phyloP scores from a whole-genome alignment of 2,888 invertebrate species.

The Nemotelus pantherinus region DNA sequence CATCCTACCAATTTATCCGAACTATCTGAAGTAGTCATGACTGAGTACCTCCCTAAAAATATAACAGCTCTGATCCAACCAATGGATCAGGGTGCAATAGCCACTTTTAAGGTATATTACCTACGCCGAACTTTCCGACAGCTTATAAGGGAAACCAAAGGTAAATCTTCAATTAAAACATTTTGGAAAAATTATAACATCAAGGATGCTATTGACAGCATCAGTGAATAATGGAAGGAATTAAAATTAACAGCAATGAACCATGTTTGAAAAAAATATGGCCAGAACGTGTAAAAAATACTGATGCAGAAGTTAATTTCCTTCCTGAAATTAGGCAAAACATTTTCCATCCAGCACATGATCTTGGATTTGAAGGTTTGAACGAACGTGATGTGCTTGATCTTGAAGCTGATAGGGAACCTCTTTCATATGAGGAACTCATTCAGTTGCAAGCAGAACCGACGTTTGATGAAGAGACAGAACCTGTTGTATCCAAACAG shows the following conservation, averaged over 20 bases:
- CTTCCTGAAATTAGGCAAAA: slow-evolving; percentile 52
- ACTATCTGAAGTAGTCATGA: slow-evolving; percentile 31
- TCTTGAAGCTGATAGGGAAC: slow-evolving; percentile 53
- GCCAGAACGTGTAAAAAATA: slow-evolving; percentile 53
- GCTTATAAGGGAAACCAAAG: slow-evolving; percentile 39
- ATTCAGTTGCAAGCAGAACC: slow-evolving; percentile 52
- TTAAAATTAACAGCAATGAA: slow-evolving; percentile 53
- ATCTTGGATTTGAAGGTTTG: slow-evolving; percentile 52
- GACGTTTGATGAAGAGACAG: slow-evolving; percentile 51
- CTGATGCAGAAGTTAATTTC: slow-evolving; percentile 37
- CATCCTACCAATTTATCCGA: slow-evolving; percentile 51
- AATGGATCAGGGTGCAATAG: slow-evolving; percentile 52
- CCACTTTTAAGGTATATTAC: slow-evolving; percentile 52
- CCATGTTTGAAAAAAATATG: slow-evolving; percentile 53
- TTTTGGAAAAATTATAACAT: slow-evolving; percentile 53
- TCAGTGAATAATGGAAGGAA: slow-evolving; percentile 54
- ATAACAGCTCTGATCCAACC: slow-evolving; percentile 52
- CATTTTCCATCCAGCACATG: slow-evolving; percentile 50
- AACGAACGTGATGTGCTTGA: slow-evolving; percentile 53
- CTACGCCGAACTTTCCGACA: slow-evolving; percentile 45
- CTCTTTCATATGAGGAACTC: slow-evolving; percentile 53
- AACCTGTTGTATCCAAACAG: slow-evolving; percentile 50
- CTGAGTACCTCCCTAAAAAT: slow-evolving; percentile 55
- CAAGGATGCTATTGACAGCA: slow-evolving; percentile 53
- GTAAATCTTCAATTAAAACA: slow-evolving; percentile 49